Percentiles rank a stretch among this genome's conserved stretches.
These are phyloP conservation scores for Dolichomitus sp. DNA, from an alignment of 2,888 invertebrate species.

Conservation along the genomic window DNA sequence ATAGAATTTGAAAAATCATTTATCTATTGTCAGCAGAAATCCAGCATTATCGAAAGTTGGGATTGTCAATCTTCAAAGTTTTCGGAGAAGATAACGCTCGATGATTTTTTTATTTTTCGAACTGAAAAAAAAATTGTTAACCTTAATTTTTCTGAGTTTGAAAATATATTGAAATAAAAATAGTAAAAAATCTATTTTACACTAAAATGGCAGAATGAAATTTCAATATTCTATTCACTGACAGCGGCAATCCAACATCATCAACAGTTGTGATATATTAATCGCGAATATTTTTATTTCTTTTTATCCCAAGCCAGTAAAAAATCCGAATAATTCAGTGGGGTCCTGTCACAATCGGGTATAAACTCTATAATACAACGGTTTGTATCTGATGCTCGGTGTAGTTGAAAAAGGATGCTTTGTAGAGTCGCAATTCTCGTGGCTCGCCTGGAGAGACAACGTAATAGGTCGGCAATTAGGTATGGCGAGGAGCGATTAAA, in stretches of 20 bases:
- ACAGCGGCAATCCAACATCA: neutral
- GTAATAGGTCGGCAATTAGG: conserved; percentile 69
- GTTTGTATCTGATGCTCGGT: conserved; percentile 22
- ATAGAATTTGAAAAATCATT: too few species aligned
- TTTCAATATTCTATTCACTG: too few species aligned
- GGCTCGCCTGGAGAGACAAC: conserved; percentile 66
- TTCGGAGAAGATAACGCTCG: too few species aligned
- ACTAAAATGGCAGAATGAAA: too few species aligned
- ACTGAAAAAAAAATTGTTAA: too few species aligned
- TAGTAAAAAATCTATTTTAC: too few species aligned
- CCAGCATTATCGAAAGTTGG: too few species aligned
- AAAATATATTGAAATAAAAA: too few species aligned
- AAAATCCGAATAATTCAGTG: conserved; percentile 42
- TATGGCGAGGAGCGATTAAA: conserved; percentile 82
- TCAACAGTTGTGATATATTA: neutral
- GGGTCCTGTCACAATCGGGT: conserved; percentile 33
- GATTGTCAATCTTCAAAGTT: too few species aligned
- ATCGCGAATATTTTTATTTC: neutral
- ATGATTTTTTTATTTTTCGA: too few species aligned
- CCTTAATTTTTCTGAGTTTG: too few species aligned
- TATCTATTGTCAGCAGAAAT: too few species aligned
- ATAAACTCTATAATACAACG: conserved; percentile 51
- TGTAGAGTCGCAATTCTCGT: conserved; percentile 46
- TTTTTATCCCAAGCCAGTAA: neutral
- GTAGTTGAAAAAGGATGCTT: conserved; percentile 34